Percentiles rank a stretch among this genome's conserved stretches.
Evolutionary conservation across 1,140 invertebrate genomes (phyloP).

Genomic region (Ganaspis sp.): DNA sequence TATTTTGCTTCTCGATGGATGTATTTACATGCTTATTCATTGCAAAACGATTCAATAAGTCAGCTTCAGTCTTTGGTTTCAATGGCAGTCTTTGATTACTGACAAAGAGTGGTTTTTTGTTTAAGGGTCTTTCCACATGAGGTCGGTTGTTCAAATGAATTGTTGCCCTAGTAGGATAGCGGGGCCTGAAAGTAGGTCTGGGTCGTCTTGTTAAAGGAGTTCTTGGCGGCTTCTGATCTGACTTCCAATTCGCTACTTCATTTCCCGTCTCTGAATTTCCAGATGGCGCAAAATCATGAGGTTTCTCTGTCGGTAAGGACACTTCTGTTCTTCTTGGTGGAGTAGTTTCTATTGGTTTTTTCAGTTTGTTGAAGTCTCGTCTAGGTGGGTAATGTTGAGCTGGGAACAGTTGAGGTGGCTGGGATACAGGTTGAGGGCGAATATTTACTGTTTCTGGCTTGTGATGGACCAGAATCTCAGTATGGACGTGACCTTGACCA

Average conservation of each 20-base stretch:
- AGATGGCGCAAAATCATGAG: constrained; percentile 50
- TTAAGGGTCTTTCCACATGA: constrained; percentile 59
- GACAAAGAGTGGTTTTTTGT: constrained; percentile 57
- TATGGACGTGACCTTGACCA: constrained; percentile 69
- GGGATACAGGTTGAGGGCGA: constrained; percentile 54
- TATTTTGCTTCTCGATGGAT: constrained; percentile 42
- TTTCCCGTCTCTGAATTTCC: constrained; percentile 60
- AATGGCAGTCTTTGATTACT: constrained; percentile 51
- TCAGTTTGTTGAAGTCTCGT: constrained; percentile 64
- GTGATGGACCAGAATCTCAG: constrained; percentile 71
- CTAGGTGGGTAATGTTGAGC: constrained; percentile 56
- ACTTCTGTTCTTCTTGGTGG: constrained; percentile 71
- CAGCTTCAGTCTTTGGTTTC: constrained; percentile 54
- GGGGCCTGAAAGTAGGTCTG: constrained; percentile 62
- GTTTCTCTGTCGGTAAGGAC: constrained; percentile 53
- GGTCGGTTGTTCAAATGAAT: constrained; percentile 57
- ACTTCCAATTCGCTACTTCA: constrained; percentile 65
- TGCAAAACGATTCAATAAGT: constrained; percentile 40
- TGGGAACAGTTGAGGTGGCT: constrained; percentile 43
- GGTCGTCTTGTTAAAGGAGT: constrained; percentile 57
- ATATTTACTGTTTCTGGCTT: constrained; percentile 64
- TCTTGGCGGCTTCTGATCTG: constrained; percentile 65
- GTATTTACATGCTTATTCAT: constrained; percentile 48
- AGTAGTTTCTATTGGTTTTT: constrained; percentile 54
- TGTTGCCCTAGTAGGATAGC: constrained; percentile 51